These are phyloP conservation scores for Danio tinwini DNA, from an alignment of 2,797 vertebrate genomes.

Conservation along the genomic window DNA sequence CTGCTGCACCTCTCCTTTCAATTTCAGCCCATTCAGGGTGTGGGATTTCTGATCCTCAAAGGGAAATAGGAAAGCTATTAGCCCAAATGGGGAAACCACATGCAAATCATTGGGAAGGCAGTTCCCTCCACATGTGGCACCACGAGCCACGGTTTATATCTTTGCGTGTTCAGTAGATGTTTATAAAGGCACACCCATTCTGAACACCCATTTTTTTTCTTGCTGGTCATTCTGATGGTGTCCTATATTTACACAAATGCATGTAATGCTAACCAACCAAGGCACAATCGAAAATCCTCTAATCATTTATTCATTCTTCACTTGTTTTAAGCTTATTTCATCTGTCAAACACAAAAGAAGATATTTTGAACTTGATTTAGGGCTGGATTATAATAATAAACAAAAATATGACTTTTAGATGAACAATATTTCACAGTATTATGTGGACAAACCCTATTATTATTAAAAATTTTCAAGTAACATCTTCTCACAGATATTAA, in stretches of 20 bases:
- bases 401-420: too few species aligned
- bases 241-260: neutral
- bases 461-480: too few species aligned
- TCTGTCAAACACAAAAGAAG: too few species aligned
- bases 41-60: slow-evolving; percentile 75
- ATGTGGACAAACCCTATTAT: too few species aligned
- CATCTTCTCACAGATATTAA: too few species aligned
- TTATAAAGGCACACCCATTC: slow-evolving; percentile 22
- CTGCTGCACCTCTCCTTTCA: slow-evolving; percentile 76
- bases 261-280: neutral
- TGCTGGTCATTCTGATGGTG: neutral
- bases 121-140: slow-evolving; percentile 58
- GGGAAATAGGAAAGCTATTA: slow-evolving; percentile 74
- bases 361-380: too few species aligned
- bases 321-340: too few species aligned
- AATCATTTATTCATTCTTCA: too few species aligned
- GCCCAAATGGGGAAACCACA: slow-evolving; percentile 69
- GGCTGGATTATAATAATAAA: too few species aligned
- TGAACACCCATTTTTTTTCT: neutral
- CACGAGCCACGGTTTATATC: slow-evolving; percentile 51
- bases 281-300: too few species aligned
- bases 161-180: slow-evolving; percentile 25
- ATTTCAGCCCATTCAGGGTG: slow-evolving; percentile 67
- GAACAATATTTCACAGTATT: too few species aligned
- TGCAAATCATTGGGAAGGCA: slow-evolving; percentile 72